These are phyloP conservation scores for Montipora cactus DNA, from an alignment of 64 coral and sea anemone species.

Conservation along the genomic window DNA sequence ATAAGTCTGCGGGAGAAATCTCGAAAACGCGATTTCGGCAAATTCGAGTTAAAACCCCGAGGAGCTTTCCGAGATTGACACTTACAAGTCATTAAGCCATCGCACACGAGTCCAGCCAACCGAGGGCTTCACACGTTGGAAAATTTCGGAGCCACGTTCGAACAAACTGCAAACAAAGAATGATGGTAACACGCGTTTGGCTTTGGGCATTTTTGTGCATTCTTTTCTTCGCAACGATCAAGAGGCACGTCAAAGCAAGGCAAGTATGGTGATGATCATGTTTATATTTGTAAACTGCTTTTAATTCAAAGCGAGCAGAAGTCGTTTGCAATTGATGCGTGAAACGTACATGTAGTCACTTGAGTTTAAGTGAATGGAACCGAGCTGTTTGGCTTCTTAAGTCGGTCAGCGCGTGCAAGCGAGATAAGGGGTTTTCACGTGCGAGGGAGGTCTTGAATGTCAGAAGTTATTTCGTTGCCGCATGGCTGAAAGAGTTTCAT, in stretches of 20 bases:
- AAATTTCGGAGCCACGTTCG: conserved; percentile 1
- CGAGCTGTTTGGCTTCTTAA: too few relatives aligned
- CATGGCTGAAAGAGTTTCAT: conserved; percentile 4
- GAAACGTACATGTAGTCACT: not conserved
- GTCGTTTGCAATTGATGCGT: not conserved
- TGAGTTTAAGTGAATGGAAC: not conserved
- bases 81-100: conserved; percentile 53
- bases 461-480: not conserved
- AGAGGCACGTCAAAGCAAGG: conserved; percentile 5
- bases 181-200: not conserved
- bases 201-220: not conserved
- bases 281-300: conserved; percentile 11
- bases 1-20: not conserved
- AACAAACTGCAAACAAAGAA: conserved; percentile 27
- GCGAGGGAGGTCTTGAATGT: not conserved
- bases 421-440: not conserved
- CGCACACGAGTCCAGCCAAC: conserved; percentile 34
- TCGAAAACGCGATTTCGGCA: not conserved
- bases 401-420: not conserved
- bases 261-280: not conserved
- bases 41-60: conserved; percentile 5
- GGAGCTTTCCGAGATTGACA: conserved; percentile 51
- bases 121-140: not conserved
- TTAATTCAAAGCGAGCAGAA: conserved; percentile 3
- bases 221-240: not conserved